Evolutionary conservation across 2,113 vertebrate genomes (phyloP), one percentile per base, ranked within the genome.

Genomic region (Carettochelys insculpta): DNA sequence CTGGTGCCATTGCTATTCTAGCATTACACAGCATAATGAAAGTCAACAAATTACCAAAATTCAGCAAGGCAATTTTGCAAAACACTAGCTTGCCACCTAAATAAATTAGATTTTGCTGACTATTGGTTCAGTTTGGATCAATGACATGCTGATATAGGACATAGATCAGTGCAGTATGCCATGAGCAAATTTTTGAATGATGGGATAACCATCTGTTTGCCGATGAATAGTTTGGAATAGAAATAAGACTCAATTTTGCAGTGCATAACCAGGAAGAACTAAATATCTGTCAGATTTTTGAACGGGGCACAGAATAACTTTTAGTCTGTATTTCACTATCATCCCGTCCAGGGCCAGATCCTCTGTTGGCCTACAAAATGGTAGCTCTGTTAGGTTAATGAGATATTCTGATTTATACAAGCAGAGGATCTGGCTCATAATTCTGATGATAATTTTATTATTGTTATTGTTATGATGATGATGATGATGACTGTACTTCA

Each of bases 371-470:
- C 50, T 27, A 73, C n/a, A 31, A 43, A 71, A n/a, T 14, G 75
- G 84, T 80, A 94, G 73, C 85, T 85, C 85, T 85, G 78, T 38
- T 81, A 87, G 17, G 76, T 17, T 34, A 65, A 24, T 8, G 31
- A 52, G 65, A 84, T 76, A 78, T 22, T 29, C 8, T 68, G 77
- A 25, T 76, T 85, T 58, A 22, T 20, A 50, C 19, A 34, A 47
- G 56, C 34, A 24, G 48, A 92, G 34, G 50, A 81, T n/a, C 52
- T 90, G 9, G 71, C 84, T 81, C 92, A 95, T 91, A 92, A 86
- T 88, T 96, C 90, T 93, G 89, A 80, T 78, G 96, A 25, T 53
- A 96, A 87, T 94, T 92, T 95, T 90, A 77, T 58, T 83, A 93
- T 1, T 80, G n/a, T n/a, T n/a, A n/a, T n/a, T n/a, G n/a, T n/a